A percentile compares a stretch with the other conserved stretches of the same genome.
Conservation (phyloP, 92 coral and sea anemone genomes). For the Diadumene lineata region DNA sequence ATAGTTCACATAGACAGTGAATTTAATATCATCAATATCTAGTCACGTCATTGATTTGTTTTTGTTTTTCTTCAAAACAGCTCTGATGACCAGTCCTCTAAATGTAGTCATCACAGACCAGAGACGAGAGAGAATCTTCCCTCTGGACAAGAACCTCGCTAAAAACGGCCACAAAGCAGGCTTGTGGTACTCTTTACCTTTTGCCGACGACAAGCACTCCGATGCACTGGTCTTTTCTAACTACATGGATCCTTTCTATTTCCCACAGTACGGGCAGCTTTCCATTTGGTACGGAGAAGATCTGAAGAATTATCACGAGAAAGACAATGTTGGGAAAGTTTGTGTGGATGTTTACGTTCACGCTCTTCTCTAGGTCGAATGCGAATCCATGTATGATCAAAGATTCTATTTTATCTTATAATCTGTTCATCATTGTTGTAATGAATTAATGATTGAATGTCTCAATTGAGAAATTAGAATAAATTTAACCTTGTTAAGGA, state of each 20-base stretch:
- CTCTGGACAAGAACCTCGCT: constrained; percentile 39
- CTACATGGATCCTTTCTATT: constrained; percentile 61
- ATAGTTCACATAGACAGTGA: too few relatives aligned
- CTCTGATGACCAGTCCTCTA: constrained; percentile 27
- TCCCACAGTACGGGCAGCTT: constrained; percentile 17
- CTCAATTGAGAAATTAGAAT: too few relatives aligned
- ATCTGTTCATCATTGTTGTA: too few relatives aligned
- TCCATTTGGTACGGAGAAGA: constrained; percentile 70
- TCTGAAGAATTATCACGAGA: constrained; percentile 33
- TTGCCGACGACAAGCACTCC: constrained; percentile 53
- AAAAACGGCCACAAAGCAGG: constrained; percentile 37
- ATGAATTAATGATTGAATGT: too few relatives aligned
- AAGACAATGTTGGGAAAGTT: constrained; percentile 57
- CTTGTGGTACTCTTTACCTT: constrained; percentile 75
- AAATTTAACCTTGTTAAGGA: too few relatives aligned
- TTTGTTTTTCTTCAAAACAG: too few relatives aligned
- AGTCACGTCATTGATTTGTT: too few relatives aligned
- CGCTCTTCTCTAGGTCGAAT: too few relatives aligned
- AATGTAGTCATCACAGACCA: constrained; percentile 70
- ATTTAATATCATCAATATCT: too few relatives aligned
- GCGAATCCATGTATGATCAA: too few relatives aligned
- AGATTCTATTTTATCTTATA: too few relatives aligned
- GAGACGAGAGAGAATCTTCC: constrained; percentile 46
- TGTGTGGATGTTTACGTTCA: constrained; percentile 67
- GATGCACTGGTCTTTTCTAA: constrained; percentile 64